Evolutionary conservation across 2,113 vertebrate species (phyloP).

Genomic region (Sigmodon hispidus): DNA sequence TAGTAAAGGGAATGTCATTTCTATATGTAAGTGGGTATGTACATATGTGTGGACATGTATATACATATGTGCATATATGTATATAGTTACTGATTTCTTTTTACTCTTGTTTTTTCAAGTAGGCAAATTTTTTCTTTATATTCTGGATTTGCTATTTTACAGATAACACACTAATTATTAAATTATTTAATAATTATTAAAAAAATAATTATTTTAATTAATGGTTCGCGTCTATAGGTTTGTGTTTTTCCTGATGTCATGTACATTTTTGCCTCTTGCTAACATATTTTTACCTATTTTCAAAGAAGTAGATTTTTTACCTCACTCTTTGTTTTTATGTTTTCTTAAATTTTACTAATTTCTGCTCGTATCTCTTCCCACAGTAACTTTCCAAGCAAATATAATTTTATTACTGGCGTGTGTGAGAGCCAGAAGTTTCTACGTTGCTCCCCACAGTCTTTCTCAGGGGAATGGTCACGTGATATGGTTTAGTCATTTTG

Average conservation of each 20-base stretch:
- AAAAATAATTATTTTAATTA: slow-evolving; percentile 5
- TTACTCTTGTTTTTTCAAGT: slow-evolving; percentile 25
- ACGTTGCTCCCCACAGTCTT: not conserved
- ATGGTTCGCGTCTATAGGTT: not conserved
- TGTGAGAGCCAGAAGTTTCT: slow-evolving; percentile 27
- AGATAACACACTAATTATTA: too few species aligned
- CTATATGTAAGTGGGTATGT: not conserved
- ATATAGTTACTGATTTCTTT: not conserved
- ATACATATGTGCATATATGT: not conserved
- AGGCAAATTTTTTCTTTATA: not conserved
- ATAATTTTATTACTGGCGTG: not conserved
- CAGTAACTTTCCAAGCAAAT: not conserved
- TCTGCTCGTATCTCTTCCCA: not conserved
- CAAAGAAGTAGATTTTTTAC: not conserved
- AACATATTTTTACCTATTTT: slow-evolving; percentile 18
- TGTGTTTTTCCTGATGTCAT: not conserved
- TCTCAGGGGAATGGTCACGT: not conserved
- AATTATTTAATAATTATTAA: too few species aligned
- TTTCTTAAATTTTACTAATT: slow-evolving; percentile 15
- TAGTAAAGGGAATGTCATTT: not conserved
- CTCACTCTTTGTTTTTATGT: not conserved
- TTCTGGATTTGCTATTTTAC: slow-evolving; percentile 16
- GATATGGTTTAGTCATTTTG: slow-evolving; percentile 10
- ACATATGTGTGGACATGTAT: not conserved
- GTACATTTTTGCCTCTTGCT: not conserved